Percentiles rank a stretch among this genome's conserved stretches.
Evolutionary conservation across 2,888 invertebrate genomes (phyloP).

Genomic region (Stramonita haemastoma): DNA sequence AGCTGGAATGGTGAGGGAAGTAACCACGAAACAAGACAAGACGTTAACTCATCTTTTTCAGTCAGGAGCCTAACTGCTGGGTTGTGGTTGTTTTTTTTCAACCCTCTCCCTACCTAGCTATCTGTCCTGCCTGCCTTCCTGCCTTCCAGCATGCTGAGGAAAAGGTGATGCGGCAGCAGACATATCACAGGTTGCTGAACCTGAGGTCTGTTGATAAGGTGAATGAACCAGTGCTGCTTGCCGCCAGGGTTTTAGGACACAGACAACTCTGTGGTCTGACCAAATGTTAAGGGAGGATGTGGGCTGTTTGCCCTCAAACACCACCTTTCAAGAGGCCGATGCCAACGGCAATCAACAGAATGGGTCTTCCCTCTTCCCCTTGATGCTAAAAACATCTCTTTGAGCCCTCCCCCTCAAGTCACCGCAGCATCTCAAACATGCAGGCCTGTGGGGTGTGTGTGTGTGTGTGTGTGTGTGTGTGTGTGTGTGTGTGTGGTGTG

Average conservation of each 20-base stretch:
- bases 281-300: background rate
- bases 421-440: too few relatives aligned
- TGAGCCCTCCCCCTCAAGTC: too few relatives aligned
- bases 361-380: background rate
- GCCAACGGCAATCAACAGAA: background rate
- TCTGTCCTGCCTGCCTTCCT: too few relatives aligned
- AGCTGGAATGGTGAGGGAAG: too few relatives aligned
- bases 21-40: too few relatives aligned
- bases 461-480: too few relatives aligned
- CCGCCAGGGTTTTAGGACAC: background rate
- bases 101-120: too few relatives aligned
- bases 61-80: background rate
- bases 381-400: background rate
- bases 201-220: background rate
- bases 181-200: background rate
- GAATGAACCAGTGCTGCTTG: background rate
- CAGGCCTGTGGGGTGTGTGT: too few relatives aligned
- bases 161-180: too few relatives aligned
- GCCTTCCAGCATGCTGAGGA: too few relatives aligned
- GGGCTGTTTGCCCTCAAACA: conserved; percentile 3
- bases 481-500: too few relatives aligned
- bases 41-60: background rate
- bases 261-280: background rate
- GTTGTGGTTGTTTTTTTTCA: background rate
- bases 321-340: background rate